Evolutionary conservation across 2,797 vertebrate genomes (phyloP).

Genomic region (Dallia pectoralis): DNA sequence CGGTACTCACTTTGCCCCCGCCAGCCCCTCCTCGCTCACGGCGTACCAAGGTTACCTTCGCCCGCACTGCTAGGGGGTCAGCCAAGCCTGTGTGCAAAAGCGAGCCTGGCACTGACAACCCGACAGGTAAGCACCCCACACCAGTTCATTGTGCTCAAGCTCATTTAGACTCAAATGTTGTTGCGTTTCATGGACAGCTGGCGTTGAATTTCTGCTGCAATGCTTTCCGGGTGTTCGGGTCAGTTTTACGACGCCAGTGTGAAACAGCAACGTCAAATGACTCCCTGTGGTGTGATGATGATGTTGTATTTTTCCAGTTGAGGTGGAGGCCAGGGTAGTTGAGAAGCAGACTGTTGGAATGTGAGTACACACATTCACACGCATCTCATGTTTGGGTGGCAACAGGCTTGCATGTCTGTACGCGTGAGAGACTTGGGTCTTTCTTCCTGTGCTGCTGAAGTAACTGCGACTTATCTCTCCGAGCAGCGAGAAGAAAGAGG

Average conservation of each 20-base stretch:
- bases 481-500: constrained; percentile 63
- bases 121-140: constrained; percentile 57
- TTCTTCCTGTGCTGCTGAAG: not conserved
- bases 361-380: constrained; percentile 53
- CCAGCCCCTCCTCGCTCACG: constrained; percentile 50
- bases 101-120: constrained; percentile 81
- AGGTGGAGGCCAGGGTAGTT: constrained; percentile 46
- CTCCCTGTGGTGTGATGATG: not conserved
- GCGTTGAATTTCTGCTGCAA: not conserved
- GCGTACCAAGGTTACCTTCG: constrained; percentile 58
- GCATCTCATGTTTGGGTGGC: not conserved
- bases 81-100: constrained; percentile 84
- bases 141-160: not conserved
- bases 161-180: not conserved
- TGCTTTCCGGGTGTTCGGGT: not conserved
- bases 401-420: not conserved
- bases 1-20: constrained; percentile 20
- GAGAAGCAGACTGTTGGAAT: constrained; percentile 50
- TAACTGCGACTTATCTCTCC: not conserved
- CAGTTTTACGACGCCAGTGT: not conserved
- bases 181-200: not conserved
- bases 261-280: not conserved
- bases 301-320: constrained; percentile 32
- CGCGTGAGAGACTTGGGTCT: not conserved
- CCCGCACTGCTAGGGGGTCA: constrained; percentile 51